Evolutionary conservation across 1,140 invertebrate species (phyloP).

Genomic region (Macrobrachium nipponense): DNA sequence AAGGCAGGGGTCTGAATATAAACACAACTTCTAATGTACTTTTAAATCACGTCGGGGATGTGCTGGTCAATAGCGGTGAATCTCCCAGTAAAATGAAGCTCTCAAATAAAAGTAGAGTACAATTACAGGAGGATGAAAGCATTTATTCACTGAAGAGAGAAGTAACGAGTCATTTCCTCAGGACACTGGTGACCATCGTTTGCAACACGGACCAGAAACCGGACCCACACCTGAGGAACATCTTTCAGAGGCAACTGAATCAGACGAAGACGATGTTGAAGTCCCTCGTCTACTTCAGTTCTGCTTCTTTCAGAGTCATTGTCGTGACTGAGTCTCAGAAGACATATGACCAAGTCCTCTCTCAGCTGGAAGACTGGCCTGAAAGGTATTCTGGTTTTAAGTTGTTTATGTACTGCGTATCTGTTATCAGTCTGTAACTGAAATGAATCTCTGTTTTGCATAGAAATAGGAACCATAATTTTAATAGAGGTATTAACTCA

Average conservation of each 20-base stretch:
- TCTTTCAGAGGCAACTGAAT: not conserved
- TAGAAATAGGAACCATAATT: too few species aligned
- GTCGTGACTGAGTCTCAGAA: not conserved
- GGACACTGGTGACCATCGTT: not conserved
- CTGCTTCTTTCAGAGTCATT: not conserved
- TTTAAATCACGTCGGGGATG: too few species aligned
- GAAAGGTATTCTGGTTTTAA: not conserved
- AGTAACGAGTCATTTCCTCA: not conserved
- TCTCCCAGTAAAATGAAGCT: too few species aligned
- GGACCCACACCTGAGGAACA: not conserved
- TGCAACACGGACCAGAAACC: not conserved
- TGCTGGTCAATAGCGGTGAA: too few species aligned
- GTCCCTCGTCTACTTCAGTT: conserved; percentile 19
- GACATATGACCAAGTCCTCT: not conserved
- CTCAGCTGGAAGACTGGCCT: conserved; percentile 1
- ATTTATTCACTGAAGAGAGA: not conserved
- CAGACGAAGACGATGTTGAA: conserved; percentile 5
- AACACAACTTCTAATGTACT: too few species aligned
- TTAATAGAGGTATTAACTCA: too few species aligned
- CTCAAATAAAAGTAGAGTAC: not conserved
- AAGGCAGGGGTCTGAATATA: too few species aligned
- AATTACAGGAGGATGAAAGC: not conserved
- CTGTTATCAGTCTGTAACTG: too few species aligned
- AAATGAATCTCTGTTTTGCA: too few species aligned
- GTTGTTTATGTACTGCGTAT: too few species aligned